Percentiles rank a stretch among this genome's conserved stretches.
Evolutionary conservation across 2,797 vertebrate species (phyloP).

Genomic region (Acipenser ruthenus): DNA sequence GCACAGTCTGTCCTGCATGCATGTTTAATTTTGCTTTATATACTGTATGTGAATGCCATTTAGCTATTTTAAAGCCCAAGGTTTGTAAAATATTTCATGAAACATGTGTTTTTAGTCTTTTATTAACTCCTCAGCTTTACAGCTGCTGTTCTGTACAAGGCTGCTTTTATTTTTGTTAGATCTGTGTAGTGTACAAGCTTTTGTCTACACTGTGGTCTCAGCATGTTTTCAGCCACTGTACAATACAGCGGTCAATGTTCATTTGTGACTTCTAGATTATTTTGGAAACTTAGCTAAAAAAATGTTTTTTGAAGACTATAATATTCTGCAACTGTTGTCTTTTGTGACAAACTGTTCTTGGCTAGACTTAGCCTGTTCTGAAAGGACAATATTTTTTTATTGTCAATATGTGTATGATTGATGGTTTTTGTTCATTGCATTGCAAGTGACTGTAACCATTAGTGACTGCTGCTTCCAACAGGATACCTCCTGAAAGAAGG

Average conservation of each 20-base stretch:
- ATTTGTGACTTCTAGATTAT: background rate
- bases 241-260: background rate
- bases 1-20: too few relatives aligned
- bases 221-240: too few relatives aligned
- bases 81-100: too few relatives aligned
- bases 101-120: too few relatives aligned
- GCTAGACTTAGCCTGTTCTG: background rate
- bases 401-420: constrained; percentile 2
- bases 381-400: background rate
- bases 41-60: too few relatives aligned
- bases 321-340: background rate
- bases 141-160: too few relatives aligned
- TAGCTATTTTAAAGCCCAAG: too few relatives aligned
- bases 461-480: constrained; percentile 1
- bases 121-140: too few relatives aligned
- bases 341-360: background rate
- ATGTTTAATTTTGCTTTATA: too few relatives aligned
- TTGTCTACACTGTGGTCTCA: background rate
- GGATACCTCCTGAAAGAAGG: background rate
- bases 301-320: background rate
- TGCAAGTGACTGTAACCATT: background rate
- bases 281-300: background rate
- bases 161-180: too few relatives aligned
- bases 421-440: background rate
- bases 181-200: background rate